Conservation (phyloP, 2,888 invertebrate species). For the Melinopterus prodromus region DNA sequence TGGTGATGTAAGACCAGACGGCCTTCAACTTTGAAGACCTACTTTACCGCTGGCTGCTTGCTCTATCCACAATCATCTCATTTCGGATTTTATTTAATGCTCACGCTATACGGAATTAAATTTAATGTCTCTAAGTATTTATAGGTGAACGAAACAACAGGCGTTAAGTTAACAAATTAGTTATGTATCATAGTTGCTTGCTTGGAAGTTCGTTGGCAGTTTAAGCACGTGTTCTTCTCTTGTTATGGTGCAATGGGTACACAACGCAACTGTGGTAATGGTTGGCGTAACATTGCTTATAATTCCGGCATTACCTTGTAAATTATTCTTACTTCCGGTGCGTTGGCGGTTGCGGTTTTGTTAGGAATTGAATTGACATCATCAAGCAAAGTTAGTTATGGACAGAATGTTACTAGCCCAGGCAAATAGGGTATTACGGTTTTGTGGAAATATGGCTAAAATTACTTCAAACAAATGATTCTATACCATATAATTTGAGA, state of each 20-base stretch:
- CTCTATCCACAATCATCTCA: not conserved
- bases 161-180: not conserved
- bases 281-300: not conserved
- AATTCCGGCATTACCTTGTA: not conserved
- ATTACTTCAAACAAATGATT: too few species aligned
- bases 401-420: too few species aligned
- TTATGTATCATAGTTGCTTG: not conserved
- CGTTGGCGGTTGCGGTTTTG: not conserved
- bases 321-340: not conserved
- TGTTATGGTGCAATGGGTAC: not conserved
- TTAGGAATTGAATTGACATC: too few species aligned
- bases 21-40: conserved; percentile 4
- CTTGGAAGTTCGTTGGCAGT: not conserved
- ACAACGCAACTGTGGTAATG: not conserved
- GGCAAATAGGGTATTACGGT: too few species aligned
- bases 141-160: too few species aligned
- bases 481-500: too few species aligned
- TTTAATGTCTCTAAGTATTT: not conserved
- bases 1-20: not conserved
- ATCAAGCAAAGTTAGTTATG: too few species aligned
- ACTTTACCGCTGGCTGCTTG: not conserved
- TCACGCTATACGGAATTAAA: not conserved
- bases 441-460: too few species aligned
- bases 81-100: not conserved
- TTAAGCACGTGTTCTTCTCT: not conserved